phyloP scores from a whole-genome alignment of 1,140 invertebrate genomes.

The Pararge aegeria region DNA sequence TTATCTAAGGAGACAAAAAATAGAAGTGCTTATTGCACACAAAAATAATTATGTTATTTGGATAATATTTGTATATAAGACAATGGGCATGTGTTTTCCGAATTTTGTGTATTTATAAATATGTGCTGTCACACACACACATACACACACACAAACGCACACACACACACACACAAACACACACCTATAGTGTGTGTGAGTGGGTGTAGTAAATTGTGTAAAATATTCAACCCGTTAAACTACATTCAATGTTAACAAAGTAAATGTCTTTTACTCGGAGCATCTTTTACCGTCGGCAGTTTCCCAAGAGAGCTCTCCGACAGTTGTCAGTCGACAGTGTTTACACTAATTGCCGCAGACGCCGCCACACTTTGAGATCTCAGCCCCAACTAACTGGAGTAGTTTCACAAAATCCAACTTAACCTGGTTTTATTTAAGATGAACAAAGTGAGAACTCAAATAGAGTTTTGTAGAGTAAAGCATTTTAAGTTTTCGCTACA shows the following conservation, averaged over 20 bases:
- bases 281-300: slow-evolving; percentile 2
- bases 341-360: slow-evolving; percentile 32
- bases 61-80: too few species aligned
- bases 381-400: slow-evolving; percentile 1
- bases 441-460: neutral
- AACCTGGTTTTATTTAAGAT: slow-evolving; percentile 23
- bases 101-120: too few species aligned
- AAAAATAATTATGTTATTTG: too few species aligned
- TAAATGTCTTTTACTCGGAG: neutral
- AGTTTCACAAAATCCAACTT: slow-evolving; percentile 15
- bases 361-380: slow-evolving; percentile 15
- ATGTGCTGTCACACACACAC: too few species aligned
- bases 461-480: neutral
- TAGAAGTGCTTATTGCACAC: too few species aligned
- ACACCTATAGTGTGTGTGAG: too few species aligned
- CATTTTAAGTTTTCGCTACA: neutral
- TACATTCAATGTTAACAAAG: neutral
- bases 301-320: slow-evolving; percentile 4
- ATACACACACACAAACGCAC: too few species aligned
- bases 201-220: too few species aligned
- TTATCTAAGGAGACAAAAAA: too few species aligned
- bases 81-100: too few species aligned
- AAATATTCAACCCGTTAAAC: neutral
- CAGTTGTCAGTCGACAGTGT: slow-evolving; percentile 18
- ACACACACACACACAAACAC: too few species aligned